phyloP scores from a whole-genome alignment of 2,888 invertebrate species.

The Thymelicus acteon region DNA sequence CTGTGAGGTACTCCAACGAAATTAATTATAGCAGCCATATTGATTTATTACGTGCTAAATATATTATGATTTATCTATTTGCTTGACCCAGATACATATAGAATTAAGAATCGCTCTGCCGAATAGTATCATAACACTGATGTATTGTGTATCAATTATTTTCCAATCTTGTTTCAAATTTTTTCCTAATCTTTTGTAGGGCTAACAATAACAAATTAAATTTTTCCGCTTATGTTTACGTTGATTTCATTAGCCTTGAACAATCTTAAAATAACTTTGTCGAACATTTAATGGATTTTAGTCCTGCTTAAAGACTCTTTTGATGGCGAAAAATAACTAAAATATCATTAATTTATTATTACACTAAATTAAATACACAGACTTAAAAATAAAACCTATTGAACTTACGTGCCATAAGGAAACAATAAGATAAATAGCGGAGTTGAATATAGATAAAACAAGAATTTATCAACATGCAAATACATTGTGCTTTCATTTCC shows the following conservation, averaged over 20 bases:
- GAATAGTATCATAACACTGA: constrained; percentile 2
- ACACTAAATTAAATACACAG: neutral
- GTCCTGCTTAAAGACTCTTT: no score
- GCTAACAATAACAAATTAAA: no score
- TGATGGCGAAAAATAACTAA: neutral
- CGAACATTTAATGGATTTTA: no score
- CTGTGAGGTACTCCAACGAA: constrained; percentile 2
- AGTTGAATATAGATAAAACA: neutral
- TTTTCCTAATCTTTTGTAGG: no score
- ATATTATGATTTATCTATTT: constrained; percentile 3
- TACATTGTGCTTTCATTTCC: neutral
- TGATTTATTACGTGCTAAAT: constrained; percentile 16
- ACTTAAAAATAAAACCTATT: neutral
- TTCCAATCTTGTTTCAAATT: no score
- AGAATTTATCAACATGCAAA: neutral
- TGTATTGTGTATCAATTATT: no score
- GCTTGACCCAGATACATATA: constrained; percentile 14
- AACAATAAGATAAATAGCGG: neutral
- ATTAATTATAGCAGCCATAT: constrained; percentile 25
- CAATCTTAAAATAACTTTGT: no score
- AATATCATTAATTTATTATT: neutral
- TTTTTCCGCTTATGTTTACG: no score
- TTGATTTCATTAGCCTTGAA: no score
- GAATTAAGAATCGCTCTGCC: constrained; percentile 6
- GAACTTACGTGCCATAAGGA: neutral